Base-by-base conservation (phyloP, 30 jellyfish, hydroid and myxozoan species). In the Cassiopea xamachana region DNA sequence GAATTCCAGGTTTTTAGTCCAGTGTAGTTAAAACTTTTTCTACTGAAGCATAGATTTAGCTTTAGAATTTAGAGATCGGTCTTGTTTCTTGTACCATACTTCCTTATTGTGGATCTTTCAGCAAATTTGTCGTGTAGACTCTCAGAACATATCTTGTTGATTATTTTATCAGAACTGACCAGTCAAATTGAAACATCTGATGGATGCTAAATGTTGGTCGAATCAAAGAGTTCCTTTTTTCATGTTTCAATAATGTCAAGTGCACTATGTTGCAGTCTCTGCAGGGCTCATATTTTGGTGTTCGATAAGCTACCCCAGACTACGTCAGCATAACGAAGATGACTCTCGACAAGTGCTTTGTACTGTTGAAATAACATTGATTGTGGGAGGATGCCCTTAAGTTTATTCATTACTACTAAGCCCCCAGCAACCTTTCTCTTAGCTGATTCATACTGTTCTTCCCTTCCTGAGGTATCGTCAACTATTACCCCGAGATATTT, bases 31-130 rank as follows among this genome's bases (percentile, higher is more conserved):
- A 27, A 27, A 27, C 39, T 27, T 27, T 27, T 27, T 27, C 39
- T 27, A 27, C 39, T 27, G 39, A 27, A 27, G 39, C 0, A 27
- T 27, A 27, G 39, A 27, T 27, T 27, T 27, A 27, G 39, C 39
- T 27, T 75, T 48, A n/a, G 84, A 69, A 69, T 69, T 69, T 69
- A 19, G 78, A 69, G 8, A 19, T 69, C 78, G n/a, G 7, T 69
- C 9, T 6, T 6, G 78, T 69, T 69, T 69, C 78, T 69, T 14
- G 78, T 69, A 69, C 15, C 15, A 19, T 69, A 69, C 9, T 69
- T 69, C 7, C 10, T 3, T 3, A 3, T 6, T 10, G 64, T 3
- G 64, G 64, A 55, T 55, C 7, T 55, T 10, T 55, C 10, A 10
- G 64, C 10, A 10, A 55, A 55, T 55, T 55, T 10, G 12, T 55